phyloP scores from a whole-genome alignment of 2,113 vertebrate genomes.

The Eptesicus fuscus region DNA sequence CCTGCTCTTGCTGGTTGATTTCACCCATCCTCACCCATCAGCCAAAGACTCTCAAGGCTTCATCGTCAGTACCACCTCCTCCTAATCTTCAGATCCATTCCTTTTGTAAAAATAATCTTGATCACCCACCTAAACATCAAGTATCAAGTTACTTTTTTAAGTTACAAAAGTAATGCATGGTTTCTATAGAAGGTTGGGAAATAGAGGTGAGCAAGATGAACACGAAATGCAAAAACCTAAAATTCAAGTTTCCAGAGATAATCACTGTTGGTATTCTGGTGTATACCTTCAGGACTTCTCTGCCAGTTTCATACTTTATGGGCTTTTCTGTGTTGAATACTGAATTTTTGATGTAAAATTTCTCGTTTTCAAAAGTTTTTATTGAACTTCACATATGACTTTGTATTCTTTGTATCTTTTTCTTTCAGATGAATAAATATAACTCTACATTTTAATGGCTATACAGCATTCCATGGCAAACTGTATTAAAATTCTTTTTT shows the following conservation, averaged over 20 bases:
- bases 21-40: neutral
- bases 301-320: neutral
- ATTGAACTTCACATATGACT: neutral
- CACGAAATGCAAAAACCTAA: conserved; percentile 3
- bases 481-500: neutral
- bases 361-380: neutral
- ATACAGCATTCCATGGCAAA: neutral
- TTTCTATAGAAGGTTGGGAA: conserved; percentile 14
- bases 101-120: neutral
- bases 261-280: neutral
- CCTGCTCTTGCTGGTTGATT: neutral
- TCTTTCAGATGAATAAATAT: neutral
- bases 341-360: neutral
- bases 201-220: neutral
- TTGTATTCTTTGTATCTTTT: neutral
- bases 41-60: neutral
- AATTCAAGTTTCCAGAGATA: conserved; percentile 19
- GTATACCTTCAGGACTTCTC: neutral
- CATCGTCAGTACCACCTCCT: neutral
- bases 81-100: neutral
- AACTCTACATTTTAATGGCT: neutral
- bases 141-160: neutral
- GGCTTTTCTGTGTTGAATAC: neutral
- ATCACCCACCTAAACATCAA: neutral
- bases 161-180: neutral